phyloP scores from a whole-genome alignment of 2,888 invertebrate species.

The Hyposoter dolosus region DNA sequence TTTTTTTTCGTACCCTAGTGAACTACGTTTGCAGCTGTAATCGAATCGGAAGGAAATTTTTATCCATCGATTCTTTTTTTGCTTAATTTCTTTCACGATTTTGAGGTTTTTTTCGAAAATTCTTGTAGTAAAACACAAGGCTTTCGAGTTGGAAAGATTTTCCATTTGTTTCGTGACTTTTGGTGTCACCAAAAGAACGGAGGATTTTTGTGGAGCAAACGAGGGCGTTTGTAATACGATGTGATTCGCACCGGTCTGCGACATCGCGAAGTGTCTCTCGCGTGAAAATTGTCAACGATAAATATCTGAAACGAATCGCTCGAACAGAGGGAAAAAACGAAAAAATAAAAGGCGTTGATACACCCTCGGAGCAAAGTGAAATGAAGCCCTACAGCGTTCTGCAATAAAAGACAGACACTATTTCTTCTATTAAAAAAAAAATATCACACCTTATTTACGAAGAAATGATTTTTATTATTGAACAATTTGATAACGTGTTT shows the following conservation, averaged over 20 bases:
- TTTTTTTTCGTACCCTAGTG: no score
- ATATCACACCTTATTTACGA: not conserved
- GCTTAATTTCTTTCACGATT: not conserved
- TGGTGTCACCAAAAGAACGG: conserved; percentile 10
- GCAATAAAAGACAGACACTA: not conserved
- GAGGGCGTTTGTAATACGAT: conserved; percentile 41
- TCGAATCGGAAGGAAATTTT: not conserved
- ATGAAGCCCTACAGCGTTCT: not conserved
- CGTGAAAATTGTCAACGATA: conserved; percentile 65
- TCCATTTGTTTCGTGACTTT: conserved; percentile 52
- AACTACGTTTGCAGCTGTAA: not conserved
- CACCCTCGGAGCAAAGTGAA: conserved; percentile 14
- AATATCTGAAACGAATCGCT: conserved; percentile 55
- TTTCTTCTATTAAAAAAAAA: not conserved
- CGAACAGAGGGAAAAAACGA: conserved; percentile 16
- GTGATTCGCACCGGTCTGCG: conserved; percentile 60
- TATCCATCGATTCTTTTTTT: not conserved
- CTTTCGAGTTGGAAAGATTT: not conserved
- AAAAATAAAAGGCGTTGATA: conserved; percentile 13
- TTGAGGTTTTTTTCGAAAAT: not conserved
- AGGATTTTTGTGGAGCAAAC: conserved; percentile 8
- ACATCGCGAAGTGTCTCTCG: conserved; percentile 52
- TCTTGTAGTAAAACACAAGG: not conserved
- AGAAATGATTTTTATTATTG: not conserved
- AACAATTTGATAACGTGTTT: not conserved